phyloP scores from a whole-genome alignment of 37 sponge, comb jelly and placozoan species.

The Axinella damicornis region DNA sequence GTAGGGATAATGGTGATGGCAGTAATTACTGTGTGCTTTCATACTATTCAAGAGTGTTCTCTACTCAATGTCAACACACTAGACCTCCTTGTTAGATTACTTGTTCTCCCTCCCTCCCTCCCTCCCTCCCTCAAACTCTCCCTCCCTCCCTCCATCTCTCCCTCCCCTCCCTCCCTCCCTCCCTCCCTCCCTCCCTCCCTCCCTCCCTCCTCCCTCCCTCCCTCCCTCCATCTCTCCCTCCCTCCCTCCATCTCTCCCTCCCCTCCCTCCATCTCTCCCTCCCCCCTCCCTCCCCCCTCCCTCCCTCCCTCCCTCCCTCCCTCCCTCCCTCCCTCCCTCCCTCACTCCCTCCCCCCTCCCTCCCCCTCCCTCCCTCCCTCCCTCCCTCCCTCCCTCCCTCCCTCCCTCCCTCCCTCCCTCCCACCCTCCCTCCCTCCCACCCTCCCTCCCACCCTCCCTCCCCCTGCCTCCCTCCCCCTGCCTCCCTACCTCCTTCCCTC shows the following conservation, averaged over 20 bases:
- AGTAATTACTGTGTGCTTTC: no score
- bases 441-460: background rate
- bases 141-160: background rate
- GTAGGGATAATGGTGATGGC: no score
- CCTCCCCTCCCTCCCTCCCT: background rate
- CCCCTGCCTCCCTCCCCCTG: conserved; percentile 12
- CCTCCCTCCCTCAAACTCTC: no score
- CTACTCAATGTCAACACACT: no score
- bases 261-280: no score
- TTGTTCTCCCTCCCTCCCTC: no score
- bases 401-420: background rate
- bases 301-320: no score
- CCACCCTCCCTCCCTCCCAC: background rate
- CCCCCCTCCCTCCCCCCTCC: no score
- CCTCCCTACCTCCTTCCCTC: background rate
- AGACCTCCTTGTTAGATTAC: no score
- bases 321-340: background rate
- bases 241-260: background rate
- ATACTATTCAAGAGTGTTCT: no score
- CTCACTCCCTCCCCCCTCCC: background rate
- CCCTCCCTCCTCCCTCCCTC: background rate
- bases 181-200: background rate
- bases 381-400: background rate
- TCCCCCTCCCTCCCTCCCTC: background rate
- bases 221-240: background rate